phyloP scores from a whole-genome alignment of 2,113 vertebrate genomes.

The Phocoena phocoena region DNA sequence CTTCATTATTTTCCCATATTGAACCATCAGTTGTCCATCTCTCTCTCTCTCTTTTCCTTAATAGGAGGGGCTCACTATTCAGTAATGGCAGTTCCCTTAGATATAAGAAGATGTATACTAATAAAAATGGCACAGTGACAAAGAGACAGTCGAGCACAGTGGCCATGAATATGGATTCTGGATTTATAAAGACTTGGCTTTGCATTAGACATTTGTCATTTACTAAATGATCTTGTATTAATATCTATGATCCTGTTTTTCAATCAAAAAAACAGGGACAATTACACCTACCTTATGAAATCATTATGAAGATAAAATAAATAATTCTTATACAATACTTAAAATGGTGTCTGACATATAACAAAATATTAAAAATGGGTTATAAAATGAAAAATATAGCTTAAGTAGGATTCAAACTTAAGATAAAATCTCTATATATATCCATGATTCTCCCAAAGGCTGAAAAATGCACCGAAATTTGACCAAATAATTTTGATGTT shows the following conservation, averaged over 20 bases:
- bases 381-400: background rate
- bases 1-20: background rate
- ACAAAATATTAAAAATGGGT: background rate
- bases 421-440: background rate
- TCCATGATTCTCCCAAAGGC: background rate
- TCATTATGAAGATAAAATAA: constrained; percentile 3
- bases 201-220: background rate
- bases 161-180: background rate
- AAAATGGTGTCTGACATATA: background rate
- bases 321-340: background rate
- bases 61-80: background rate
- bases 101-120: background rate
- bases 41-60: background rate
- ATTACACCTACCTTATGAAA: background rate
- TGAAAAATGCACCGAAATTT: background rate
- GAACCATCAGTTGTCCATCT: background rate
- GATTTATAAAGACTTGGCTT: background rate
- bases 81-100: background rate
- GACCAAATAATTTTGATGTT: background rate
- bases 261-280: background rate
- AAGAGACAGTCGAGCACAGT: background rate
- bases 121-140: background rate
- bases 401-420: background rate
- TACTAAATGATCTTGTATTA: background rate
- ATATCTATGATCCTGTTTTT: background rate